Conservation (phyloP, 2,797 vertebrate genomes). For the Alca torda region DNA sequence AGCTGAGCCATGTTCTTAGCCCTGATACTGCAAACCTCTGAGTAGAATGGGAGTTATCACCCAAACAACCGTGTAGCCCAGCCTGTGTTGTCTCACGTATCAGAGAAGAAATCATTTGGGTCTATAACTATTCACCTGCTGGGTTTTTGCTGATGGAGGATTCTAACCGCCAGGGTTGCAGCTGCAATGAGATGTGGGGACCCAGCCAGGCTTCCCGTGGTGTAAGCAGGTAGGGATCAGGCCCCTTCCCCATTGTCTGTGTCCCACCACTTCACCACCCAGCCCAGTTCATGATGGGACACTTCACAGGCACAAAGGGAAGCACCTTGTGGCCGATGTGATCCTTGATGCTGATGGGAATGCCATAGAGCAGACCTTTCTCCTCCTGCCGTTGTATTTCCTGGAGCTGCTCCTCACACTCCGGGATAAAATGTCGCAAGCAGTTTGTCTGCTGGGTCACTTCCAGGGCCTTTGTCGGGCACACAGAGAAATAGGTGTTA, state of each 20-base stretch:
- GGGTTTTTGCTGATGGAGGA: not conserved
- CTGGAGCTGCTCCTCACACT: constrained; percentile 81
- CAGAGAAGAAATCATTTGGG: not conserved
- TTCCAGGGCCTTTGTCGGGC: constrained; percentile 76
- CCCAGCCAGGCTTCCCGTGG: not conserved
- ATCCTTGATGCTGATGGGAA: constrained; percentile 89
- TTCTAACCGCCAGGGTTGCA: not conserved
- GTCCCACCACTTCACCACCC: not conserved
- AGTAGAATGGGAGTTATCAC: not conserved
- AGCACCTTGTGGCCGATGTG: constrained; percentile 78
- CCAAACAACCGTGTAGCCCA: not conserved
- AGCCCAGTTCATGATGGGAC: not conserved
- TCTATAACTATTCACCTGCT: not conserved
- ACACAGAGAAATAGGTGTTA: not conserved
- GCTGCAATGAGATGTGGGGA: not conserved
- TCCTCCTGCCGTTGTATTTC: constrained; percentile 21
- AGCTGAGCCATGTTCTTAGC: not conserved
- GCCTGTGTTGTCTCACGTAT: not conserved
- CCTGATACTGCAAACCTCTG: not conserved
- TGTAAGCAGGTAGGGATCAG: not conserved
- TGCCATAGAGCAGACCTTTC: constrained; percentile 83
- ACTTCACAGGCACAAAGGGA: not conserved
- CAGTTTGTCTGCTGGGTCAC: constrained; percentile 82
- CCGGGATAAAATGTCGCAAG: constrained; percentile 78
- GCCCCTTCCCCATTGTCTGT: not conserved